Evolutionary conservation across 2,797 vertebrate species (phyloP).

Genomic region (Allobates femoralis): DNA sequence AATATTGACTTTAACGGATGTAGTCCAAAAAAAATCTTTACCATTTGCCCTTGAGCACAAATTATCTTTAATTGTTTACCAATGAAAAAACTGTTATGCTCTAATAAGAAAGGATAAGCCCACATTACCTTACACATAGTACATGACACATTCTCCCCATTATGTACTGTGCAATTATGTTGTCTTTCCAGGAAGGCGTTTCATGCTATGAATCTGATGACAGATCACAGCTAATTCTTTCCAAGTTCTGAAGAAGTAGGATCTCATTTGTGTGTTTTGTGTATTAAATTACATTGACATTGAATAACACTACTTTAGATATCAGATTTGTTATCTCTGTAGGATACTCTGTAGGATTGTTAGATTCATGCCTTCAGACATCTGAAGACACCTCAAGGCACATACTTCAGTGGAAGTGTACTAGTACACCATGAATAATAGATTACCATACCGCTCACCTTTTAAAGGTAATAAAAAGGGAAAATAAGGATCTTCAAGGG

Average conservation of each 20-base stretch:
- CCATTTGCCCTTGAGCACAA: not conserved
- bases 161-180: not conserved
- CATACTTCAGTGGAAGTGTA: not conserved
- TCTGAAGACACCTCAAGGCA: not conserved
- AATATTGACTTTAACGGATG: not conserved
- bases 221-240: not conserved
- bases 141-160: not conserved
- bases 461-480: not conserved
- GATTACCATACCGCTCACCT: not conserved
- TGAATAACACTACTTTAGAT: not conserved
- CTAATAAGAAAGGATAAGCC: not conserved
- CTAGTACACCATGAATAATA: not conserved
- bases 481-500: too few relatives aligned
- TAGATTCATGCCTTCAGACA: not conserved
- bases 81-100: not conserved
- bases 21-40: not conserved
- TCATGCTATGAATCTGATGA: not conserved
- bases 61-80: not conserved
- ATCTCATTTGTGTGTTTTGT: not conserved
- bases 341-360: not conserved
- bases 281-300: not conserved
- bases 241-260: not conserved
- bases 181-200: not conserved
- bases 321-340: conserved; percentile 8
- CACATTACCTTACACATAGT: too few relatives aligned